Evolutionary conservation across 1,140 invertebrate genomes (phyloP).

Genomic region (Drosophila micromelanica): DNA sequence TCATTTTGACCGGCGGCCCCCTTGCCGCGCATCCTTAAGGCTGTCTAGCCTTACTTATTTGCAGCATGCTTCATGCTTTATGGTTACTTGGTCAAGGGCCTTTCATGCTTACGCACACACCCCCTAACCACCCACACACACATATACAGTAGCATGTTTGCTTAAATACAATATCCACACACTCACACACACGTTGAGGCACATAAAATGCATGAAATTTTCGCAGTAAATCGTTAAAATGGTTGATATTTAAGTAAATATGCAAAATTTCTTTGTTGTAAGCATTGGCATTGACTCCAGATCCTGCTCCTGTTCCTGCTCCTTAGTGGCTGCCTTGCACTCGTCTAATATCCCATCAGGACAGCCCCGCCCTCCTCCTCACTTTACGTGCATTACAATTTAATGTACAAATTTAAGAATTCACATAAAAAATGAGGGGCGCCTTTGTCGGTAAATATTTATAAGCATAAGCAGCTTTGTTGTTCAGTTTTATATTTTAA

Average conservation of each 20-base stretch:
- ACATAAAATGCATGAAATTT: slow-evolving; percentile 79
- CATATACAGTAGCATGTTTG: slow-evolving; percentile 32
- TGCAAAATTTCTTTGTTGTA: slow-evolving; percentile 75
- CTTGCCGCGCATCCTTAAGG: slow-evolving; percentile 48
- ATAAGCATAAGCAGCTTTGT: slow-evolving; percentile 47
- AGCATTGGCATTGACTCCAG: slow-evolving; percentile 41
- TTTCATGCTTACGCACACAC: slow-evolving; percentile 55
- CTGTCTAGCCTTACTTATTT: slow-evolving; percentile 81
- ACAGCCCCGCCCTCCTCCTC: not conserved
- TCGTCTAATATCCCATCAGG: not conserved
- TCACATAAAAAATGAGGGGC: slow-evolving; percentile 54
- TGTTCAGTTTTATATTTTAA: slow-evolving; percentile 37
- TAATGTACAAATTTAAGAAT: slow-evolving; percentile 75
- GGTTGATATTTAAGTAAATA: slow-evolving; percentile 79
- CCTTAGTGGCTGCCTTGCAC: not conserved
- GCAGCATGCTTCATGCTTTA: slow-evolving; percentile 82
- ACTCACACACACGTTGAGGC: slow-evolving; percentile 6
- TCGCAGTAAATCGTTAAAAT: slow-evolving; percentile 80
- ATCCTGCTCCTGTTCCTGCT: not conserved
- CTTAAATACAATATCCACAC: slow-evolving; percentile 42
- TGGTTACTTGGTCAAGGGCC: slow-evolving; percentile 82
- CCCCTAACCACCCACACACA: slow-evolving; percentile 16
- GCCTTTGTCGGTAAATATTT: slow-evolving; percentile 57
- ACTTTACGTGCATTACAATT: slow-evolving; percentile 57
- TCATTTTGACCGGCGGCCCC: slow-evolving; percentile 30